phyloP scores from a whole-genome alignment of 2,888 invertebrate genomes.

The Macrophya annulata region DNA sequence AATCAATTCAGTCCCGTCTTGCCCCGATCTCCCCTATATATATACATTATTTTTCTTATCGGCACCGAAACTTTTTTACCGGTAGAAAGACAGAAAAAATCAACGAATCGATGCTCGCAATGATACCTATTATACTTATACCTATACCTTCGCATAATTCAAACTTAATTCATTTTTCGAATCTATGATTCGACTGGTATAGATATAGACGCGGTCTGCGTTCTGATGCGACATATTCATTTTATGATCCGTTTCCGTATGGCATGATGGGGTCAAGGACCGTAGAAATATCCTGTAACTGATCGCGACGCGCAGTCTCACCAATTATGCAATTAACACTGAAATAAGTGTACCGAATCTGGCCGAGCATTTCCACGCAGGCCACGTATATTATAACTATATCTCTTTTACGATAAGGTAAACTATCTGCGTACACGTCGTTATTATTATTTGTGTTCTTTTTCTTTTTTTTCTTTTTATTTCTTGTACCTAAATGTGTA shows the following conservation, averaged over 20 bases:
- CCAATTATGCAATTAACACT: slow-evolving; percentile 35
- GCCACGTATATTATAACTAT: neutral
- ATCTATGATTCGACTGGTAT: neutral
- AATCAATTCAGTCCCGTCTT: too few relatives aligned
- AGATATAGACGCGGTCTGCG: neutral
- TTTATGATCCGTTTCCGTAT: slow-evolving; percentile 20
- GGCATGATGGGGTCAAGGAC: slow-evolving; percentile 23
- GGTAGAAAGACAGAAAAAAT: too few relatives aligned
- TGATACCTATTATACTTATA: too few relatives aligned
- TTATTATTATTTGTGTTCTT: too few relatives aligned
- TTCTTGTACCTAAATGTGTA: too few relatives aligned
- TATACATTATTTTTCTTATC: too few relatives aligned
- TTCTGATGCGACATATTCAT: neutral
- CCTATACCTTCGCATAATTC: neutral
- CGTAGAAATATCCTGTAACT: slow-evolving; percentile 5
- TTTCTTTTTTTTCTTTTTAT: too few relatives aligned
- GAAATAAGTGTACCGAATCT: slow-evolving; percentile 20
- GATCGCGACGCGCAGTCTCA: slow-evolving; percentile 34
- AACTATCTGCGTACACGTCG: too few relatives aligned
- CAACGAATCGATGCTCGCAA: neutral
- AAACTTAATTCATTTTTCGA: neutral
- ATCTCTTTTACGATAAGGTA: too few relatives aligned
- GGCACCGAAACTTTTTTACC: too few relatives aligned
- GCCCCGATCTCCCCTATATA: too few relatives aligned
- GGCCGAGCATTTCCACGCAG: neutral